A percentile compares a stretch with the other conserved stretches of the same genome.
Conservation (phyloP, 2,113 vertebrate species). For the rat (Rattus norvegicus) region DNA sequence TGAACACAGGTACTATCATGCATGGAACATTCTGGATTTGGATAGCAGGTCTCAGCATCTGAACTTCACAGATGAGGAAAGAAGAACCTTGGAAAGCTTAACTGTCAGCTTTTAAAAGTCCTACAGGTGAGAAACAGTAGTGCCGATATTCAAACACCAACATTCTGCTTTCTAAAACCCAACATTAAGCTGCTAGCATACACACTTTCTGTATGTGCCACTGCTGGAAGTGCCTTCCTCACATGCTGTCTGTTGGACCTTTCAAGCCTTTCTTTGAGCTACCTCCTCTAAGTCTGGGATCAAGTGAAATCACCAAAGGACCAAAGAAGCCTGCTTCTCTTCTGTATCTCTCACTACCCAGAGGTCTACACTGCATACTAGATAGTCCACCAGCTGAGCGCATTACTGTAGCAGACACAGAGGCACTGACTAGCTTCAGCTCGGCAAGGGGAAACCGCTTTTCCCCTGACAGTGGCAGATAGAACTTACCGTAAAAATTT, state of each 20-base stretch:
- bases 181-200: neutral
- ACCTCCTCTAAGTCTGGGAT: neutral
- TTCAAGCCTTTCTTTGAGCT: neutral
- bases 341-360: neutral
- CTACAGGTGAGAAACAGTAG: neutral
- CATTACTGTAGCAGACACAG: neutral
- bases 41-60: neutral
- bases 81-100: neutral
- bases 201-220: neutral
- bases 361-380: neutral
- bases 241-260: neutral
- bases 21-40: neutral
- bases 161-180: neutral
- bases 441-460: neutral
- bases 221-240: neutral
- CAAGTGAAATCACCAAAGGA: neutral
- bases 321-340: neutral
- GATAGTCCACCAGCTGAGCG: neutral
- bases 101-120: neutral
- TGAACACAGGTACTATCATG: neutral
- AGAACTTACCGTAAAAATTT: neutral
- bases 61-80: slow-evolving; percentile 4
- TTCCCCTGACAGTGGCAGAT: neutral
- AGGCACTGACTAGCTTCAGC: neutral
- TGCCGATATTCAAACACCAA: neutral